Conservation (phyloP, 2,113 vertebrate species). For the Takifugu flavidus region DNA sequence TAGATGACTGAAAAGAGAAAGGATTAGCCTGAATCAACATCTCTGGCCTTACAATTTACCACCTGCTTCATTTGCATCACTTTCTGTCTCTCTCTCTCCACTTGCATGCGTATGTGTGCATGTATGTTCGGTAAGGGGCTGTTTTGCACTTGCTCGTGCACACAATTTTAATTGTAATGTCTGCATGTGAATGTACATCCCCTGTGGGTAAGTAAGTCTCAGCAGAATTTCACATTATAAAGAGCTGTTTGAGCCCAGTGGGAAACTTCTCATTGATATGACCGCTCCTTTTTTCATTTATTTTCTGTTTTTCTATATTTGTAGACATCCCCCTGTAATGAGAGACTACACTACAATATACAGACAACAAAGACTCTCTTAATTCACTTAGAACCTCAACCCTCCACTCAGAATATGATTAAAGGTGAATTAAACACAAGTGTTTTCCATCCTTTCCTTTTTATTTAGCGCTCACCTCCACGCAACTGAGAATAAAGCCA, state of each 20-base stretch:
- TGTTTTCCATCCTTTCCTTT: conserved; percentile 49
- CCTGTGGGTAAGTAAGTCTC: conserved; percentile 20
- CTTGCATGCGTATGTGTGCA: conserved; percentile 33
- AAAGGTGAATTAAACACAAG: conserved; percentile 52
- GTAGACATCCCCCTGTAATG: conserved; percentile 34
- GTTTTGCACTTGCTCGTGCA: conserved; percentile 50
- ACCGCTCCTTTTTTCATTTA: background rate
- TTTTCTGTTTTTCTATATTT: conserved; percentile 11
- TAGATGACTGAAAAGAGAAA: background rate
- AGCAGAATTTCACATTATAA: conserved; percentile 29
- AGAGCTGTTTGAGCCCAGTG: conserved; percentile 16
- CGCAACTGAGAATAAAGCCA: conserved; percentile 25
- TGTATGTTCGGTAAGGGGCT: conserved; percentile 28
- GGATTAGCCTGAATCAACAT: background rate
- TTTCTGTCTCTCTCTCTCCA: too few relatives aligned
- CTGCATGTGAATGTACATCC: conserved; percentile 12
- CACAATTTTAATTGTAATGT: conserved; percentile 10
- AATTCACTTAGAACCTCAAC: conserved; percentile 54
- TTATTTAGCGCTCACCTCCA: conserved; percentile 26
- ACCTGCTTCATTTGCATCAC: conserved; percentile 12
- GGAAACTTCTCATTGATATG: conserved; percentile 24
- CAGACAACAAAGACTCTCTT: conserved; percentile 44
- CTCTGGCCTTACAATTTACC: conserved; percentile 9
- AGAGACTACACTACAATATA: conserved; percentile 36
- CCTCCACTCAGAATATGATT: conserved; percentile 42